Evolutionary conservation across 2,888 invertebrate species (phyloP).

Genomic region (Phorcus lineatus): DNA sequence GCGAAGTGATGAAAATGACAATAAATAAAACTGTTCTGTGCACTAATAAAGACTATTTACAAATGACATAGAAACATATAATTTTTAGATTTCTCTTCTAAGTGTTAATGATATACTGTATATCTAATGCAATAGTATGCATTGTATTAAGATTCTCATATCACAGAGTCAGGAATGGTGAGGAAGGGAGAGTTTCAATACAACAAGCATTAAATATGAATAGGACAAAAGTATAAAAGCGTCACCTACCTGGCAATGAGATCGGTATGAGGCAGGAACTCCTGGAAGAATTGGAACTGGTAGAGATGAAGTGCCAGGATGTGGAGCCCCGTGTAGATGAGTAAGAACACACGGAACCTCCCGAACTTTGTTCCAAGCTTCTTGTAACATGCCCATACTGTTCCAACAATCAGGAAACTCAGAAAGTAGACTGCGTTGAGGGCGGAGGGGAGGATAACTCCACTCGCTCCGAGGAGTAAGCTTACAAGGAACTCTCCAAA

Average conservation of each 20-base stretch:
- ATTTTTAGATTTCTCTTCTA: too few species aligned
- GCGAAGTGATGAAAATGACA: too few species aligned
- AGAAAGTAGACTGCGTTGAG: slow-evolving; percentile 91
- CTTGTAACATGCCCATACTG: slow-evolving; percentile 83
- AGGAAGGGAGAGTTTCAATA: background rate
- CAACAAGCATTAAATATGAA: background rate
- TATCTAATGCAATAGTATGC: too few species aligned
- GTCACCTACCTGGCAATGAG: slow-evolving; percentile 83
- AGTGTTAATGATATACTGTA: too few species aligned
- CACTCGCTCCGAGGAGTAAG: slow-evolving; percentile 74
- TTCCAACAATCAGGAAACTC: slow-evolving; percentile 88
- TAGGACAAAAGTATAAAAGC: too few species aligned
- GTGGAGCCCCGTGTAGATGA: slow-evolving; percentile 85
- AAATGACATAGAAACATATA: too few species aligned
- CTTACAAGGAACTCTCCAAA: slow-evolving; percentile 62
- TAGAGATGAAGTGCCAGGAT: slow-evolving; percentile 85
- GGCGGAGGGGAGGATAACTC: slow-evolving; percentile 88
- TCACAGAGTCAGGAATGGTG: too few species aligned
- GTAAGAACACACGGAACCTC: slow-evolving; percentile 67
- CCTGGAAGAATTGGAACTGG: slow-evolving; percentile 89
- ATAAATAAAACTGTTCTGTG: too few species aligned
- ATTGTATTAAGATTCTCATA: too few species aligned
- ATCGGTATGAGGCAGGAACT: slow-evolving; percentile 74
- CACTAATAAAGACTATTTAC: too few species aligned
- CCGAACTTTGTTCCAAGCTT: slow-evolving; percentile 87